Conservation (phyloP, 2,888 invertebrate genomes). For the Mylabris sibirica region DNA sequence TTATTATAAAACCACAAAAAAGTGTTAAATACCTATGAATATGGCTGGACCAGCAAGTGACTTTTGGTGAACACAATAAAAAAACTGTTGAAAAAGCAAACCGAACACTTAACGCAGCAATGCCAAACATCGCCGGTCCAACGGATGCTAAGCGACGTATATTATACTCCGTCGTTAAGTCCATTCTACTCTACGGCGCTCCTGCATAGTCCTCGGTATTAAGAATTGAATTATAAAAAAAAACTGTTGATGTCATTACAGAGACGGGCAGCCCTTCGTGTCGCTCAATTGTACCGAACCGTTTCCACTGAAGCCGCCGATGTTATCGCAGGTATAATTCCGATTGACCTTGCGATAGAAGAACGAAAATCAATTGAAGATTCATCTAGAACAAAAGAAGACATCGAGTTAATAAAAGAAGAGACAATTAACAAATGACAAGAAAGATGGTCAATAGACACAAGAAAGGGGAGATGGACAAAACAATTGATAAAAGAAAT, state of each 20-base stretch:
- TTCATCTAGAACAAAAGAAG: background rate
- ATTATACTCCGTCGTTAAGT: constrained; percentile 24
- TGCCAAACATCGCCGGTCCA: constrained; percentile 34
- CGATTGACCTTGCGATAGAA: background rate
- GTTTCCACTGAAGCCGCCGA: background rate
- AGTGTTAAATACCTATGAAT: too few relatives aligned
- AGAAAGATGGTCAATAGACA: constrained; percentile 6
- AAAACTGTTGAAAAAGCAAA: too few relatives aligned
- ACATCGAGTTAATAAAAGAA: background rate
- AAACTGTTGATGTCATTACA: constrained; percentile 13
- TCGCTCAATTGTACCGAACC: background rate
- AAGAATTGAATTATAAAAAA: constrained; percentile 14
- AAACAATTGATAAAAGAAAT: constrained; percentile 19
- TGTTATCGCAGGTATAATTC: background rate
- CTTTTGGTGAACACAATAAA: too few relatives aligned
- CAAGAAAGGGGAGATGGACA: constrained; percentile 23
- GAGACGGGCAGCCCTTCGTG: constrained; percentile 9
- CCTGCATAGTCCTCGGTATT: constrained; percentile 22
- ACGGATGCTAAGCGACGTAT: constrained; percentile 23
- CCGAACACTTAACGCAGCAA: constrained; percentile 6
- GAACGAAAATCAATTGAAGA: background rate
- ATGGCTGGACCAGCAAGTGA: too few relatives aligned
- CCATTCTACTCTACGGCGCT: constrained; percentile 31
- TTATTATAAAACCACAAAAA: too few relatives aligned
- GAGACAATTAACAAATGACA: constrained; percentile 2